A percentile compares a stretch with the other conserved stretches of the same genome.
phyloP scores from a whole-genome alignment of 2,888 invertebrate genomes.

The Siphlonurus alternatus region DNA sequence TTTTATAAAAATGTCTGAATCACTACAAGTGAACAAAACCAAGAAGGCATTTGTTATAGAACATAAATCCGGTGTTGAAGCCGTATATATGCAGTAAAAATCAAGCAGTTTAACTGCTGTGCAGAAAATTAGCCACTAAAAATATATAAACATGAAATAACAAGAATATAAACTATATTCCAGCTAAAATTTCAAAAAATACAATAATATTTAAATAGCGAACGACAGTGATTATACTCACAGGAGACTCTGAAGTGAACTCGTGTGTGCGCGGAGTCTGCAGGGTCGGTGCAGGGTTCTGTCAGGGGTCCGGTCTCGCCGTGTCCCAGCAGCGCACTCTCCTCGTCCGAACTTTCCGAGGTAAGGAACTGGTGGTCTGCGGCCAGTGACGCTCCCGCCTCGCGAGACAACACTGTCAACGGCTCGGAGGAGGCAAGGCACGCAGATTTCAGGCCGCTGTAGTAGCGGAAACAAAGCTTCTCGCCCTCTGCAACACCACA shows the following conservation, averaged over 20 bases:
- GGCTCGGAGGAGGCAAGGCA: conserved; percentile 47
- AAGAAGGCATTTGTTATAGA: too few species aligned
- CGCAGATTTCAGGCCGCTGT: conserved; percentile 43
- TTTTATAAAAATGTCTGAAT: too few species aligned
- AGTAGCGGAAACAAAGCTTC: conserved; percentile 47
- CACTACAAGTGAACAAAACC: too few species aligned
- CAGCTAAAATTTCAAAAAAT: too few species aligned
- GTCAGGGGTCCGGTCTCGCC: not conserved
- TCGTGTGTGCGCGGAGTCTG: conserved; percentile 3
- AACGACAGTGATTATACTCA: too few species aligned
- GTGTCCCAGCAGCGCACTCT: not conserved
- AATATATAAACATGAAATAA: too few species aligned
- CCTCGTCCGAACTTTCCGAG: conserved; percentile 9
- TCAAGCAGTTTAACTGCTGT: too few species aligned
- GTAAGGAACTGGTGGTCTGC: conserved; percentile 1
- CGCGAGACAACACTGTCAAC: conserved; percentile 19
- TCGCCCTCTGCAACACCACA: too few species aligned
- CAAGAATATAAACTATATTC: not conserved
- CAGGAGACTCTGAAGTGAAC: conserved; percentile 11
- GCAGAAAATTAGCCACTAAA: too few species aligned
- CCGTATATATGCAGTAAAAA: too few species aligned
- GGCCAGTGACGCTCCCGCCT: not conserved
- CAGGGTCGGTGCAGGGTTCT: not conserved
- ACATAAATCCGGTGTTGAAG: too few species aligned
- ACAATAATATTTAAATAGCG: too few species aligned